Percentiles rank a stretch among this genome's conserved stretches.
phyloP scores from a whole-genome alignment of 1,140 invertebrate genomes.

The Macrostomum lignano region DNA sequence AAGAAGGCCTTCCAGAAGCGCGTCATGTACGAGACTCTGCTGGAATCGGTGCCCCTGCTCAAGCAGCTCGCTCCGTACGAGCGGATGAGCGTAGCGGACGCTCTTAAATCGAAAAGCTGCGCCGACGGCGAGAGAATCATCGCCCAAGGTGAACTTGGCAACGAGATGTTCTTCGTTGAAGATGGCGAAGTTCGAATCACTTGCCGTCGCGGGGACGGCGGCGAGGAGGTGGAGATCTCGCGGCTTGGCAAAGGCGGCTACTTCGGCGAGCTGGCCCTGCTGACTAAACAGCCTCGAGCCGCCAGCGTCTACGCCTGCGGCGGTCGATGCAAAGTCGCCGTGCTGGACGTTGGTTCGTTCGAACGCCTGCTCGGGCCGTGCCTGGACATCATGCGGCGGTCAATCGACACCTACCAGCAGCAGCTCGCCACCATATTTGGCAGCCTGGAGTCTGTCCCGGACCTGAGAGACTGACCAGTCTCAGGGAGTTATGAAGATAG shows the following conservation, averaged over 20 bases:
- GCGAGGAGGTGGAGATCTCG: conserved; percentile 1
- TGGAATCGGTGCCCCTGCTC: conserved; percentile 4
- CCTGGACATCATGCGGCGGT: conserved; percentile 58
- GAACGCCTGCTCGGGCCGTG: conserved; percentile 84
- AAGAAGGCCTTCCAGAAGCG: conserved; percentile 4
- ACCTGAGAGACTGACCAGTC: conserved; percentile 4
- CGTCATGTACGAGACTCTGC: conserved; percentile 1
- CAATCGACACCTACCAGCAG: neutral
- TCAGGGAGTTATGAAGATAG: too few relatives aligned
- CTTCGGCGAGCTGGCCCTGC: conserved; percentile 67
- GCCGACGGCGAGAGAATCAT: neutral
- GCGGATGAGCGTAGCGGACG: conserved; percentile 5
- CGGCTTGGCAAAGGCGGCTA: conserved; percentile 32
- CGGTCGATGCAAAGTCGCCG: conserved; percentile 30
- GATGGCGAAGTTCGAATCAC: conserved; percentile 47
- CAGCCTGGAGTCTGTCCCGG: conserved; percentile 2
- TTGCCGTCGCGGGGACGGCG: neutral
- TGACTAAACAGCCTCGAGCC: conserved; percentile 81
- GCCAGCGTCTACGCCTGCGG: conserved; percentile 39
- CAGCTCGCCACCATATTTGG: conserved; percentile 5
- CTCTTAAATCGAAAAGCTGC: neutral
- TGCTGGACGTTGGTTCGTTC: conserved; percentile 83
- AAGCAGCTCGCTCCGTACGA: conserved; percentile 4
- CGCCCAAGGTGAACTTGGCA: conserved; percentile 45
- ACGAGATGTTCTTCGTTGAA: conserved; percentile 90